A percentile compares a stretch with the other conserved stretches of the same genome.
Conservation (phyloP, 2,888 invertebrate genomes). For the Ochropleura plecta region DNA sequence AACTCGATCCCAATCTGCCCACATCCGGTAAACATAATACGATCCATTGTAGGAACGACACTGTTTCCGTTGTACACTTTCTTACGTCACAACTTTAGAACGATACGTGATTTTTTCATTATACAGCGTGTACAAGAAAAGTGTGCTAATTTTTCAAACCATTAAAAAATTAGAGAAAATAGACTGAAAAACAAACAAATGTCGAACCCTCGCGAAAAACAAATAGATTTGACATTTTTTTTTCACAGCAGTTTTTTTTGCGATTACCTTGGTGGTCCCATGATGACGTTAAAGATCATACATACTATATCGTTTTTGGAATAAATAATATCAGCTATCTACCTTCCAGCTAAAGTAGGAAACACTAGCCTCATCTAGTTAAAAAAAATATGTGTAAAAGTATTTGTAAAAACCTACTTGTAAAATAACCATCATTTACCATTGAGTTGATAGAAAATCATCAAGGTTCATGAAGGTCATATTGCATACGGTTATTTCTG, state of each 20-base stretch:
- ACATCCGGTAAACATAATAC: constrained; percentile 63
- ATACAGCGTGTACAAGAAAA: too few species aligned
- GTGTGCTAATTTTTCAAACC: too few species aligned
- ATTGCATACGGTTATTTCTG: neutral
- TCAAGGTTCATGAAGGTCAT: neutral
- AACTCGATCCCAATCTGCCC: constrained; percentile 60
- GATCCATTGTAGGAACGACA: constrained; percentile 14
- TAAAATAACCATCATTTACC: too few species aligned
- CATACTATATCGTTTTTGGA: neutral
- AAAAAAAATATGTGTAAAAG: too few species aligned
- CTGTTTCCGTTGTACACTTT: constrained; percentile 48
- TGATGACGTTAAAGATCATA: neutral
- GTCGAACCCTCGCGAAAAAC: too few species aligned
- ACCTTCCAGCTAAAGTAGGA: neutral
- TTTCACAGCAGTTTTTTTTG: too few species aligned
- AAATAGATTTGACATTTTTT: too few species aligned
- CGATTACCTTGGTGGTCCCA: too few species aligned
- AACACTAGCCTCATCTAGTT: too few species aligned
- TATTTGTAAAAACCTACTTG: too few species aligned
- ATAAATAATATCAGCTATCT: neutral
- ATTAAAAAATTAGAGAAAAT: too few species aligned
- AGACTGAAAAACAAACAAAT: too few species aligned
- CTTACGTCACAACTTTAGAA: constrained; percentile 15
- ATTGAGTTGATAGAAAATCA: neutral
- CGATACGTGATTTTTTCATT: neutral